Base-by-base conservation (phyloP, 30 jellyfish, hydroid and myxozoan genomes). In the Aurelia aurita region DNA sequence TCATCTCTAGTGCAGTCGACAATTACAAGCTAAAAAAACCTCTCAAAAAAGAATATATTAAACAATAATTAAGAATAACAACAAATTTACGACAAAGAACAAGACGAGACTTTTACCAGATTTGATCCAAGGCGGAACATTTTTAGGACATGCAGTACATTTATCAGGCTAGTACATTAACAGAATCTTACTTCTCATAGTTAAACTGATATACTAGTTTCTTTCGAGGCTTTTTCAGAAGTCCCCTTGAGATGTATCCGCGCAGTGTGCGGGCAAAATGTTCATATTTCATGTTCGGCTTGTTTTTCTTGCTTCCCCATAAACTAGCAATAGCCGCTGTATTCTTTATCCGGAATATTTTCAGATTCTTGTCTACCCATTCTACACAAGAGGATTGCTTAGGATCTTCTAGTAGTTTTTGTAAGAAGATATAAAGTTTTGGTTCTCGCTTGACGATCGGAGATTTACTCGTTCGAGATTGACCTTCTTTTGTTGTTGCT, bases 201-300 rank as follows among this genome's bases (percentile, higher is more conserved):
- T 70, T 23, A 39, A 77, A 77, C 28, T 77, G 88, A 35, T 59
- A 77, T 10, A 51, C 26, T 22, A 77, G 79, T 46, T 77, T 77
- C 45, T 60, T 60, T 23, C 88, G 53, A 19, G 88, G 88, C 34
- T 77, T 77, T 18, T 46, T 31, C 63, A 77, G 79, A 26, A 77
- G 77, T 14, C 88, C 88, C 10, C 57, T 62, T 32, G 65, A 29
- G 54, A 77, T 72, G 57, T 77, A 77, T 6, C 88, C 88, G 18
- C 88, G 72, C 65, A 77, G 18, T 7, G 88, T 77, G 55, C 88
- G 88, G 43, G 88, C 88, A 62, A 77, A 63, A 22, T 77, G 88
- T 26, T 77, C 88, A 29, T 77, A 77, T 23, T 77, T 77, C 88
- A 77, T 77, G 18, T 59, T 39, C 2, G 88, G 88, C 76, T 77